Base-by-base conservation (phyloP, 2,113 vertebrate species). In the Jaculus jaculus region DNA sequence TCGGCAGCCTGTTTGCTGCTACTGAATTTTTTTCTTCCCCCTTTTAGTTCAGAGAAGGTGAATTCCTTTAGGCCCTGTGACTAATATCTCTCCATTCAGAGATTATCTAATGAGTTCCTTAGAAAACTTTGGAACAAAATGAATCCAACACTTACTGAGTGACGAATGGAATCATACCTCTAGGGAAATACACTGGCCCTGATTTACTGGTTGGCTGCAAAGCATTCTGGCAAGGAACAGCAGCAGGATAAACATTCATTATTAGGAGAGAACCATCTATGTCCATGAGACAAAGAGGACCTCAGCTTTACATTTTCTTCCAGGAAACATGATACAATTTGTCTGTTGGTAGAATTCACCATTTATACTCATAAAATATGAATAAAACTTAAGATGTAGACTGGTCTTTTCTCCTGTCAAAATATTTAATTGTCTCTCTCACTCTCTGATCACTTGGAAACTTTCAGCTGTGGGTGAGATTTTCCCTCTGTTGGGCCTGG, bases 121-220 rank as follows among this genome's bases (percentile, higher is more conserved):
- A 93, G 95, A 95, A 97, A 95, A 96, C 37, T 74, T 68, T 83
- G 94, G 39, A 91, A 63, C 74, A 90, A 94, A 96, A 97, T 96
- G 94, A 92, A 85, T 87, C 84, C 75, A 95, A 81, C n/a, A 89
- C 68, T 95, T 91, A 90, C 54, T 86, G 75, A 91, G 34, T 93
- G 61, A 95, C 80, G 94, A 86, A 95, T 92, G 74, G 18, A 75
- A 82, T 92, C 88, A 77, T 73, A 86, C 24, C 94, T 96, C 88
- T 69, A 83, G 92, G 54, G 95, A 91, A 68, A 87, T 84, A 79
- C 83, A 16, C 60, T 95, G 73, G 78, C 71, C 34, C 54, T 80
- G 82, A 78, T 90, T 92, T 95, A 89, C 58, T 81, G 78, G n/a
- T 93, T 93, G 68, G 61, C 92, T 96, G 37, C 79, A 94, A 92